phyloP scores from a whole-genome alignment of 2,888 invertebrate genomes.

The Mamestra brassicae region DNA sequence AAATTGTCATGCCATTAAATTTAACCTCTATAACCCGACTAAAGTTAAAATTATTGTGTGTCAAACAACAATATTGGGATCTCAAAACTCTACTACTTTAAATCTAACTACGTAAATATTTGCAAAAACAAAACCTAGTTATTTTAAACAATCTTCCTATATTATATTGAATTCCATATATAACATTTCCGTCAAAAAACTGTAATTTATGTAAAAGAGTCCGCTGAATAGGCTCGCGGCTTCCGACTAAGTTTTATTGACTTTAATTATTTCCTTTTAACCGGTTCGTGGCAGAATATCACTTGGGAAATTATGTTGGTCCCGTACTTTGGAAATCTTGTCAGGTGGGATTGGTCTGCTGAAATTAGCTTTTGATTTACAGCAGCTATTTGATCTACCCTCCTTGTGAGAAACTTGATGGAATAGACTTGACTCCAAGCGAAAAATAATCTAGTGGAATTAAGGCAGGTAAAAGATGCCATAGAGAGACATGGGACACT shows the following conservation, averaged over 20 bases:
- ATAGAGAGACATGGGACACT: not conserved
- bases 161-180: not conserved
- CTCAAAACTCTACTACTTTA: not conserved
- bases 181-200: not conserved
- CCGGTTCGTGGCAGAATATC: constrained; percentile 3
- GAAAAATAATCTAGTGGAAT: too few relatives aligned
- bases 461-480: not conserved
- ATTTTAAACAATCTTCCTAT: not conserved
- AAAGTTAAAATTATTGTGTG: not conserved
- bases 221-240: constrained; percentile 18
- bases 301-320: constrained; percentile 19
- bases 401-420: not conserved
- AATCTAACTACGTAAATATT: too few relatives aligned
- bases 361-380: not conserved
- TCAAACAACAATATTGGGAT: not conserved
- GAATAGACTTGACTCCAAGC: too few relatives aligned
- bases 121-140: not conserved
- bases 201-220: constrained; percentile 34
- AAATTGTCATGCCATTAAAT: not conserved
- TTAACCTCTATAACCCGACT: too few relatives aligned
- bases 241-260: constrained; percentile 34
- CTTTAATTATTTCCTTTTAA: constrained; percentile 40
- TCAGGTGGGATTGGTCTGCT: not conserved
- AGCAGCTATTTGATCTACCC: not conserved
- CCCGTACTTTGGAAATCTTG: constrained; percentile 22